Conservation (phyloP, 2,888 invertebrate genomes). For the Melieria picta region DNA sequence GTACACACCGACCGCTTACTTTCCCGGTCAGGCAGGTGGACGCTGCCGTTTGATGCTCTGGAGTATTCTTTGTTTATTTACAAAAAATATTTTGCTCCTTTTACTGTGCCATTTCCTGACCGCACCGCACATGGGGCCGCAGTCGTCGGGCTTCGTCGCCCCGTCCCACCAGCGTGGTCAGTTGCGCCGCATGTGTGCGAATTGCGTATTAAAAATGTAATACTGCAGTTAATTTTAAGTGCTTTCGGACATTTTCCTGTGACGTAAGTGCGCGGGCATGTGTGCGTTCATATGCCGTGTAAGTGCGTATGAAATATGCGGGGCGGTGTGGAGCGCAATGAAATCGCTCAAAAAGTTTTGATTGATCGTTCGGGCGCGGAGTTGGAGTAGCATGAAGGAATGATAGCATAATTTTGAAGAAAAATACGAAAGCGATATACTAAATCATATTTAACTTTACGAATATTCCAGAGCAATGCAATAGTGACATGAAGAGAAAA, state of each 20-base stretch:
- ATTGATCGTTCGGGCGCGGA: conserved; percentile 24
- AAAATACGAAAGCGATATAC: conserved; percentile 3
- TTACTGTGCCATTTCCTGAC: too few relatives aligned
- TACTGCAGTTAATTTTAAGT: conserved; percentile 31
- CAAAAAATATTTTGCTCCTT: too few relatives aligned
- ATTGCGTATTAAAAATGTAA: conserved; percentile 24
- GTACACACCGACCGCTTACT: too few relatives aligned
- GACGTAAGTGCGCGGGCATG: neutral
- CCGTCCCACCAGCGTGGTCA: too few relatives aligned
- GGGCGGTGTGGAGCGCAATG: neutral
- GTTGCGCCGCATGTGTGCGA: too few relatives aligned
- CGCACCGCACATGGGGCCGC: too few relatives aligned
- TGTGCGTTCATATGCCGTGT: neutral
- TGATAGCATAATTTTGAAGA: neutral
- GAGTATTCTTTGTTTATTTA: too few relatives aligned
- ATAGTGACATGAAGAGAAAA: too few relatives aligned
- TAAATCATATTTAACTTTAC: conserved; percentile 14
- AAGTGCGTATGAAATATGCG: neutral
- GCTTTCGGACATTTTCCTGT: conserved; percentile 22
- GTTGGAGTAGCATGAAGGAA: too few relatives aligned
- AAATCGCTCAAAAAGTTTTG: conserved; percentile 27
- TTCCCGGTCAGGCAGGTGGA: too few relatives aligned
- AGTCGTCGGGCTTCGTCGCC: too few relatives aligned
- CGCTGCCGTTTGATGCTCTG: too few relatives aligned
- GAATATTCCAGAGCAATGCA: neutral